Conservation (phyloP, 2,888 invertebrate genomes). For the Patella pellucida region DNA sequence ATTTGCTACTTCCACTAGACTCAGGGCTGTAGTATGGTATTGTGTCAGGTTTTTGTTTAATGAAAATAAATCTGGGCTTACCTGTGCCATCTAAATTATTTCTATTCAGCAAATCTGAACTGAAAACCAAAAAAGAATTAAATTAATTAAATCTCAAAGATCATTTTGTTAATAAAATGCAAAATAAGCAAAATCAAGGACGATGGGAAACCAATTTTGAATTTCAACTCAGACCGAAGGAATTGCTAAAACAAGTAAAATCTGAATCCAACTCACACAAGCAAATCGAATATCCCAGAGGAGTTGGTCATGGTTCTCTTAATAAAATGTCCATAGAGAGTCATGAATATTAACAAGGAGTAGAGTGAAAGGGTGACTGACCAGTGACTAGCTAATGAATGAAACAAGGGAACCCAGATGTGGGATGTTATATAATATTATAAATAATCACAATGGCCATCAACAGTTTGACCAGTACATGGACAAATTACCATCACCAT, state of each 20-base stretch:
- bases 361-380: neutral
- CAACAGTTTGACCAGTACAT: neutral
- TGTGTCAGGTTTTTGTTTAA: neutral
- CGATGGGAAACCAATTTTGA: too few relatives aligned
- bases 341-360: too few relatives aligned
- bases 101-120: slow-evolving; percentile 4
- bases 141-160: neutral
- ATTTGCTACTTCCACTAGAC: too few relatives aligned
- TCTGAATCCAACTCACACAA: too few relatives aligned
- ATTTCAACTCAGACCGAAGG: too few relatives aligned
- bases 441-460: neutral
- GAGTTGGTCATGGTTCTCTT: too few relatives aligned
- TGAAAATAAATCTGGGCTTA: neutral
- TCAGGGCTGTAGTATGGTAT: too few relatives aligned
- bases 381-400: neutral
- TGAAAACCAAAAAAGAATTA: neutral
- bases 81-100: slow-evolving; percentile 9
- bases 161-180: too few relatives aligned
- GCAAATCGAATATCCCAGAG: too few relatives aligned
- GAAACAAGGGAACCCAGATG: neutral
- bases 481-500: slow-evolving; percentile 1
- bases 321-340: too few relatives aligned
- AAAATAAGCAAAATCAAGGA: too few relatives aligned
- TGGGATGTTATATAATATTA: slow-evolving; percentile 2
- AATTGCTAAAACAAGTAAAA: too few relatives aligned